Evolutionary conservation across 2,797 vertebrate species (phyloP).

Genomic region (Diplodus puntazzo): DNA sequence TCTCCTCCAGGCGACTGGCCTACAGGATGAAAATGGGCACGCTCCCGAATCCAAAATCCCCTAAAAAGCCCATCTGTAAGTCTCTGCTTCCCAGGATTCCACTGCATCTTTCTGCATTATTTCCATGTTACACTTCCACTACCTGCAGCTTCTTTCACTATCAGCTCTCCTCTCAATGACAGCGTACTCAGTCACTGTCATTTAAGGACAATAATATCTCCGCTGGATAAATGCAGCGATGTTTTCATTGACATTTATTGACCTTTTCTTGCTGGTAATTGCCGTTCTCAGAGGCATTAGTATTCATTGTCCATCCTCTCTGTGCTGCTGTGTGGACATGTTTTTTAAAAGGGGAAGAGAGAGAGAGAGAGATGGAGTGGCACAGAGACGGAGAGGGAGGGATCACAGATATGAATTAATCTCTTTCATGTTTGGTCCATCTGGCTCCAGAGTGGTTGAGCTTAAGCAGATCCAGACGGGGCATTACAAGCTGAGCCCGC

Average conservation of each 20-base stretch:
- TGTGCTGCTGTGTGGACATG: constrained; percentile 40
- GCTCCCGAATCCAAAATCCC: constrained; percentile 88
- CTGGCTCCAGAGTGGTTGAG: constrained; percentile 59
- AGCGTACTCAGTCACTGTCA: constrained; percentile 19
- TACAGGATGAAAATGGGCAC: constrained; percentile 92
- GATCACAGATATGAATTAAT: constrained; percentile 78
- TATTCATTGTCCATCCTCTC: constrained; percentile 43
- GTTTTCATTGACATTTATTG: constrained; percentile 51
- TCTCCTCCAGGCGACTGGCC: constrained; percentile 87
- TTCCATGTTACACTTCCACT: constrained; percentile 6
- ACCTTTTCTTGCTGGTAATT: constrained; percentile 62
- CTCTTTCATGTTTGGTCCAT: constrained; percentile 78
- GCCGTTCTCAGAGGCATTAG: constrained; percentile 53
- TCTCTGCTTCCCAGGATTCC: constrained; percentile 66
- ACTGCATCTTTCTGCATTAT: constrained; percentile 36
- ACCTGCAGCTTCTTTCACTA: constrained; percentile 21
- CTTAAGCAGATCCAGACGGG: constrained; percentile 51
- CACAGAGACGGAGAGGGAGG: constrained; percentile 49
- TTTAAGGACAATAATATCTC: constrained; percentile 26
- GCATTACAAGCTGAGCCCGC: constrained; percentile 1
- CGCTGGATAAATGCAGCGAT: constrained; percentile 30
- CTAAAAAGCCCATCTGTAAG: constrained; percentile 92
- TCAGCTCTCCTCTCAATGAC: constrained; percentile 4
- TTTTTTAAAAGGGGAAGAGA: constrained; percentile 55
- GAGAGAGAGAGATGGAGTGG: constrained; percentile 32